Base-by-base conservation (phyloP, 2,888 invertebrate genomes). In the Mythimna albipuncta region DNA sequence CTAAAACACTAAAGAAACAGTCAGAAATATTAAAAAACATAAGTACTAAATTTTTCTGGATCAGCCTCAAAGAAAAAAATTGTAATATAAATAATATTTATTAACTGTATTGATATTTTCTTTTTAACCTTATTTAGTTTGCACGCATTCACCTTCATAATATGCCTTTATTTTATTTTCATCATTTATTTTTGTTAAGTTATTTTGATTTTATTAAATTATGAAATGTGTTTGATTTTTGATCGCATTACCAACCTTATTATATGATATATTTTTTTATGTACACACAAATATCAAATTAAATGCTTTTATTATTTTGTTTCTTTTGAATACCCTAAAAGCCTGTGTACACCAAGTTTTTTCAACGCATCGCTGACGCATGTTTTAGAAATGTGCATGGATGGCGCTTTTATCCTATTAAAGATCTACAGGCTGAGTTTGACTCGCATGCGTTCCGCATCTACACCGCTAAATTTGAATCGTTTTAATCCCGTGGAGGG, bases 111-210 rank as follows among this genome's bases (percentile, higher is more conserved):
- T 44, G 62, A 52, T 64, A 64, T 57, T 58, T 58, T 64, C 50
- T n/a, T 65, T 69, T 69, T 83, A 83, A 83, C 69, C 64, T 19
- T 75, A 75, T 66, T 59, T 64, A 26, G 35, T 65, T 80, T 82
- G 86, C 85, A 86, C 79, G 86, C 79, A 35, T 69, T 72, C 57
- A 79, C 78, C 26, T 57, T 67, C 3, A 65, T 72, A 13, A 10
- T 26, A 77, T 69, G 79, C 79, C 64, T 69, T n/a, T 68, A 50
- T 65, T 65, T 62, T 52, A 35, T 26, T 65, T n/a, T 32, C 13
- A 6, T 54, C 32, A 38, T 64, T 64, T 26, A 6, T 59, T 47
- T 72, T 59, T 9, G 13, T 7, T 19, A 16, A 41, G 16, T 58
- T 16, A 44, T 61, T 69, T 26, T 19, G 6, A 16, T 59, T 54